Evolutionary conservation across 2,888 invertebrate genomes (phyloP).

Genomic region (Cryptus viduatorius): DNA sequence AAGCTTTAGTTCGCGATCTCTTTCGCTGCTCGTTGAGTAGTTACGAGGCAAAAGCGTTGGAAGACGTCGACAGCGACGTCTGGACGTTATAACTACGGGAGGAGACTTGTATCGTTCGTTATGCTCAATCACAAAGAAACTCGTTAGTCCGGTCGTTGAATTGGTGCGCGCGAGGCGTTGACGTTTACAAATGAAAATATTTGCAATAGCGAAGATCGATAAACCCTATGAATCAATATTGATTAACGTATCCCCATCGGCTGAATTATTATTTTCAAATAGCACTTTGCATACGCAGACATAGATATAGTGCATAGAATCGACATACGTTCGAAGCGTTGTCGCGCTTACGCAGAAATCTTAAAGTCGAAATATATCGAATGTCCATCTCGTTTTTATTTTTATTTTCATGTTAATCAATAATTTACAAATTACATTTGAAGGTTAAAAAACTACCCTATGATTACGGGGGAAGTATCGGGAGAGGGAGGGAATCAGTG

Average conservation of each 20-base stretch:
- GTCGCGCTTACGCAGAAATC: neutral
- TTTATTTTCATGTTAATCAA: neutral
- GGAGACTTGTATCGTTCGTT: neutral
- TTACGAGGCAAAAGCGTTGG: neutral
- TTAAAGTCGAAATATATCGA: neutral
- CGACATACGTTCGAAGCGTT: too few relatives aligned
- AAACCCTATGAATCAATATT: conserved; percentile 50
- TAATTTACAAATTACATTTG: conserved; percentile 14
- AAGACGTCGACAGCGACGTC: neutral
- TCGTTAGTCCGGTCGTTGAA: conserved; percentile 29
- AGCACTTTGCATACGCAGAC: too few relatives aligned
- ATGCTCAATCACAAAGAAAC: conserved; percentile 25
- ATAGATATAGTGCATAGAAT: too few relatives aligned
- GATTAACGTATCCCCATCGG: conserved; percentile 12
- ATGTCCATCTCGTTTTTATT: neutral
- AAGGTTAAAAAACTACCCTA: too few relatives aligned
- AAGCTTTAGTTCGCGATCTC: neutral
- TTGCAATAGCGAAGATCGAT: conserved; percentile 31
- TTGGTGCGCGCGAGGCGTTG: conserved; percentile 14
- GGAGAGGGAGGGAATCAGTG: too few relatives aligned
- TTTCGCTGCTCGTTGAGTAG: neutral
- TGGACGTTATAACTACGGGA: neutral
- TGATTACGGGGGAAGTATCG: too few relatives aligned
- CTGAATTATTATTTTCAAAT: too few relatives aligned
- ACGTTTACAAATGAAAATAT: conserved; percentile 25